Evolutionary conservation across 2,797 vertebrate genomes (phyloP).

Genomic region (Adrianichthys oophorus): DNA sequence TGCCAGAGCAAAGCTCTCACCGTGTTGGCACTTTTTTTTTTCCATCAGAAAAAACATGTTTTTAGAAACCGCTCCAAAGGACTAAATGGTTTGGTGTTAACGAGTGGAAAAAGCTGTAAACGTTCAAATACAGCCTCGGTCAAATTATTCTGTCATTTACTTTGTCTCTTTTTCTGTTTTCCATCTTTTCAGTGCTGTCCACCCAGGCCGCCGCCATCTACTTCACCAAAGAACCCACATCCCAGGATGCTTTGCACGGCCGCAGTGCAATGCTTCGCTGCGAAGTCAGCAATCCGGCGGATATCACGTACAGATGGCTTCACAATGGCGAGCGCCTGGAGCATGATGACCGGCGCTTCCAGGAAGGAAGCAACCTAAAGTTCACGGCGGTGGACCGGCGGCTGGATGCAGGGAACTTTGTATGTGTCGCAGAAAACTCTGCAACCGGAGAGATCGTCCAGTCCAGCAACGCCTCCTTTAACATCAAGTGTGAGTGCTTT

Average conservation of each 20-base stretch:
- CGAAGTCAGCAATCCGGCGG: conserved; percentile 81
- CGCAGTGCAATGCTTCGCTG: conserved; percentile 95
- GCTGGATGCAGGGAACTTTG: conserved; percentile 87
- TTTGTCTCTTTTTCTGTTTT: conserved; percentile 19
- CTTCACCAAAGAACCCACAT: conserved; percentile 94
- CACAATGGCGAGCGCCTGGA: conserved; percentile 76
- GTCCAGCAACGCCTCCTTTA: conserved; percentile 90
- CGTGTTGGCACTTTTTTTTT: conserved; percentile 1
- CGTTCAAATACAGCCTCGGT: conserved; percentile 48
- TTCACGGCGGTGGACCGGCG: conserved; percentile 86
- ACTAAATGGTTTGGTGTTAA: conserved; percentile 57
- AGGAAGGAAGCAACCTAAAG: conserved; percentile 90
- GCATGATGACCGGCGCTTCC: conserved; percentile 83
- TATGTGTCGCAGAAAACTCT: conserved; percentile 80
- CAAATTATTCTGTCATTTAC: conserved; percentile 50
- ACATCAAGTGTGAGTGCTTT: conserved; percentile 93
- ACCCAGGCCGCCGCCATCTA: conserved; percentile 72
- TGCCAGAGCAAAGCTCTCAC: conserved; percentile 18
- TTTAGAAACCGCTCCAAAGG: conserved; percentile 43
- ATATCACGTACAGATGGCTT: conserved; percentile 82
- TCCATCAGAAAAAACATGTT: conserved; percentile 8
- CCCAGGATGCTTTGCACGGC: conserved; percentile 95
- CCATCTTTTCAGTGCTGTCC: conserved; percentile 70
- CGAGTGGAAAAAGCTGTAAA: conserved; percentile 74
- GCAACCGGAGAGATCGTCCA: conserved; percentile 73